These are phyloP conservation scores for Lasioglossum lativentre DNA, from an alignment of 2,888 invertebrate species.

Conservation along the genomic window DNA sequence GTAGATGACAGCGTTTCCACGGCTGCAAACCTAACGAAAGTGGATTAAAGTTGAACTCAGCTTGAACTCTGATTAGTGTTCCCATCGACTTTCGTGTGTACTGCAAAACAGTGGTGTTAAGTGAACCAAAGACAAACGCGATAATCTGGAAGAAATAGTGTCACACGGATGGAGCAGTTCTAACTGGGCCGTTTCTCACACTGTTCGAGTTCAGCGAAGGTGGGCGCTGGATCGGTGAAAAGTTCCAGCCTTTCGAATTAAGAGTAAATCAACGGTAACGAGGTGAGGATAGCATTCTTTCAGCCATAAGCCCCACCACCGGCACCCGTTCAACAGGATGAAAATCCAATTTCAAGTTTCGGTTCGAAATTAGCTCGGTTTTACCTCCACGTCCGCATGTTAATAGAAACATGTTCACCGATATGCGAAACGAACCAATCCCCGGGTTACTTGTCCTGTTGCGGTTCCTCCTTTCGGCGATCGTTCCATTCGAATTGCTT, in stretches of 20 bases:
- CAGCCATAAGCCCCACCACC: neutral
- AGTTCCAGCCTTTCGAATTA: slow-evolving; percentile 13
- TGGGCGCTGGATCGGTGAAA: slow-evolving; percentile 10
- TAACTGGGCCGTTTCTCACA: neutral
- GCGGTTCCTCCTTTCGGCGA: slow-evolving; percentile 45
- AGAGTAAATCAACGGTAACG: slow-evolving; percentile 31
- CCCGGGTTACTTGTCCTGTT: slow-evolving; percentile 33
- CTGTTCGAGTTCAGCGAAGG: neutral
- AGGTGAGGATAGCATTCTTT: slow-evolving; percentile 3
- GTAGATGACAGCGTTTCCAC: slow-evolving; percentile 32
- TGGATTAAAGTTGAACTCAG: slow-evolving; percentile 49
- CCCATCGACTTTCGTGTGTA: slow-evolving; percentile 25
- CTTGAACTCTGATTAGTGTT: slow-evolving; percentile 39
- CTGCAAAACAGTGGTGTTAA: neutral
- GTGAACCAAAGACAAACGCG: neutral
- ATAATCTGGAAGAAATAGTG: neutral
- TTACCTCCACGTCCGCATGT: slow-evolving; percentile 27
- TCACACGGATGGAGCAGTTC: neutral
- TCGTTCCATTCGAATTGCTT: slow-evolving; percentile 56
- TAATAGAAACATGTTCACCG: slow-evolving; percentile 58
- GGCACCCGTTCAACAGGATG: slow-evolving; percentile 15
- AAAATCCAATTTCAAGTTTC: slow-evolving; percentile 57
- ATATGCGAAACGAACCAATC: slow-evolving; percentile 51
- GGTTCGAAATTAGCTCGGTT: slow-evolving; percentile 55
- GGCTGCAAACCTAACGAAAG: slow-evolving; percentile 44